Conservation (phyloP, 1,140 invertebrate species). For the Drosophila arawakana region DNA sequence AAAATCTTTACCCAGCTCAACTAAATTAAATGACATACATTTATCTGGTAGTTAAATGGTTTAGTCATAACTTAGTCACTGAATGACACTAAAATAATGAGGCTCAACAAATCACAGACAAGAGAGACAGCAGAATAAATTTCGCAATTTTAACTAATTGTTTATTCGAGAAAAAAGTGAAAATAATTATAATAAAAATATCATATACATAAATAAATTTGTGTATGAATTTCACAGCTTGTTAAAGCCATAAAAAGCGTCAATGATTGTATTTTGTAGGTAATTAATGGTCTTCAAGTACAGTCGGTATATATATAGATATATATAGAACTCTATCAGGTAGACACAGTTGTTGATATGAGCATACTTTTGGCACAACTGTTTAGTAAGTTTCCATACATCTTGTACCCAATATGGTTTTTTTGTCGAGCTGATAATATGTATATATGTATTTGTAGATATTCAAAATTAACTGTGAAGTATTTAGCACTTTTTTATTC, state of each 20-base stretch:
- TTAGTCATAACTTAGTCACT: conserved; percentile 25
- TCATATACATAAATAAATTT: not conserved
- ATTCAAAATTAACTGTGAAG: not conserved
- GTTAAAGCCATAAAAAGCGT: not conserved
- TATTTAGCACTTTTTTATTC: conserved; percentile 15
- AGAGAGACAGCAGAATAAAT: not conserved
- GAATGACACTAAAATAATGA: conserved; percentile 7
- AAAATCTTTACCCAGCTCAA: not conserved
- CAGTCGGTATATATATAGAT: not conserved
- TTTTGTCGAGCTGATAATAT: no score
- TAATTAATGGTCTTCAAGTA: conserved; percentile 1
- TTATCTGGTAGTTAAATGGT: conserved; percentile 1
- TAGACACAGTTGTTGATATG: conserved; percentile 4
- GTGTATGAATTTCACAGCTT: not conserved
- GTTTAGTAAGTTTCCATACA: conserved; percentile 17
- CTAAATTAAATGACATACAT: not conserved
- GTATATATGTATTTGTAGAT: not conserved
- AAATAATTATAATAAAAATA: conserved; percentile 15
- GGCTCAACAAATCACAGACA: conserved; percentile 15
- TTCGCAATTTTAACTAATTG: conserved; percentile 3
- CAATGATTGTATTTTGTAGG: not conserved
- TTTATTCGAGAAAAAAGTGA: not conserved
- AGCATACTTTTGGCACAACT: conserved; percentile 12
- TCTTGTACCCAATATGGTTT: not conserved
- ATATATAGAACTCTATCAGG: not conserved